Base-by-base conservation (phyloP, 2,797 vertebrate species). In the Crocodylus rhombifer region DNA sequence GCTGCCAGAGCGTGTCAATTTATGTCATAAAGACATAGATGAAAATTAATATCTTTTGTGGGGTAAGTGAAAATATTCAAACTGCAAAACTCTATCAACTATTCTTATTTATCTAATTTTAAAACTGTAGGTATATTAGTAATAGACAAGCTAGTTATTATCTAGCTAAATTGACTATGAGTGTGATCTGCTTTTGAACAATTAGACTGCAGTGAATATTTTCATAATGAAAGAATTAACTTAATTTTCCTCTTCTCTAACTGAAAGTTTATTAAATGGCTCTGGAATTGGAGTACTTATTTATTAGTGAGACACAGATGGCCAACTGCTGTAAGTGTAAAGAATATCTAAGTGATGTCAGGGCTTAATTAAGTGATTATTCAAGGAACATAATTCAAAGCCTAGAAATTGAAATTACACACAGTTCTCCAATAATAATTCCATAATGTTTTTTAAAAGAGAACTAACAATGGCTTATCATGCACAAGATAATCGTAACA, bases 91-190 rank as follows among this genome's bases (percentile, higher is more conserved):
- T 67, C 78, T 77, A 60, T 8, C 11, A 95, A 76, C 2, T 71
- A 85, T 67, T 88, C 80, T 13, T 93, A 92, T 92, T 93, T 86
- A 85, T 42, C 83, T 80, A 87, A 90, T 57, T 75, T 82, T 84
- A 95, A 86, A 80, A 25, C 61, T 90, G 94, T 91, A 82, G 89
- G 92, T 89, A 92, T 83, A 57, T 87, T 84, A 90, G n/a, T 89
- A 95, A 95, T 89, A 86, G 80, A 73, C 88, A 87, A 0, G 3
- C 64, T 89, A 82, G 56, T 95, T 88, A 94, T 95, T 93, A 95
- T 96, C 85, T 71, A 69, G 86, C 75, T 86, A 95, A 95, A 95
- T 61, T 95, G 95, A 95, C 93, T 95, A 92, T 94, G 88, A 97
- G 63, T 94, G 93, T 82, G 92, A 95, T 93, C 93, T 97, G 95